Percentiles rank a stretch among this genome's conserved stretches.
phyloP scores from a whole-genome alignment of 2,888 invertebrate species.

The Oasisia sp. region DNA sequence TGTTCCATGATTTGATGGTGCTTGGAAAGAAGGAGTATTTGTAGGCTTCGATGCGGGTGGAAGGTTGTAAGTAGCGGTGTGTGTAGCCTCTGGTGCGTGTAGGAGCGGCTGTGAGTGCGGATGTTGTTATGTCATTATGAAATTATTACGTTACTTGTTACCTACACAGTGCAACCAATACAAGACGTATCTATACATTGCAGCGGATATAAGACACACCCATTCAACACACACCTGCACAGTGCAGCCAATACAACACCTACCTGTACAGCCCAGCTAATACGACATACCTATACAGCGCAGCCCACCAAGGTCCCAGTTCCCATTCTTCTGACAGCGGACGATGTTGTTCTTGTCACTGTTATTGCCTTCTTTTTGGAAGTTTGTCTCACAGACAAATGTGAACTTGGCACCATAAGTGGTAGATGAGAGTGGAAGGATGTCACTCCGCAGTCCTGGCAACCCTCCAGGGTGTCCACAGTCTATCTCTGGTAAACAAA shows the following conservation, averaged over 20 bases:
- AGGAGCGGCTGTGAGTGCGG: too few relatives aligned
- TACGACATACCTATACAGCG: background rate
- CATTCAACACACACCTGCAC: too few relatives aligned
- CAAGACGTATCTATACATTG: too few relatives aligned
- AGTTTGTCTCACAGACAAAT: background rate
- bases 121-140: too few relatives aligned
- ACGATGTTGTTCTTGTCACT: background rate
- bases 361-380: background rate
- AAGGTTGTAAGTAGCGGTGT: too few relatives aligned
- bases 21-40: too few relatives aligned
- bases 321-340: background rate
- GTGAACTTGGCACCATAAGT: background rate
- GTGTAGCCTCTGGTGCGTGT: too few relatives aligned
- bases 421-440: background rate
- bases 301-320: background rate
- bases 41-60: too few relatives aligned
- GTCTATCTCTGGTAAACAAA: background rate
- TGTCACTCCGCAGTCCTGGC: background rate
- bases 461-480: background rate
- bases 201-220: too few relatives aligned
- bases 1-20: too few relatives aligned
- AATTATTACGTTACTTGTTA: too few relatives aligned
- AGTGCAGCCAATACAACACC: background rate
- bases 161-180: too few relatives aligned
- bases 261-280: background rate